A percentile compares a stretch with the other conserved stretches of the same genome.
phyloP scores from a whole-genome alignment of 2,797 vertebrate genomes.

The Pipistrellus pygmaeus region DNA sequence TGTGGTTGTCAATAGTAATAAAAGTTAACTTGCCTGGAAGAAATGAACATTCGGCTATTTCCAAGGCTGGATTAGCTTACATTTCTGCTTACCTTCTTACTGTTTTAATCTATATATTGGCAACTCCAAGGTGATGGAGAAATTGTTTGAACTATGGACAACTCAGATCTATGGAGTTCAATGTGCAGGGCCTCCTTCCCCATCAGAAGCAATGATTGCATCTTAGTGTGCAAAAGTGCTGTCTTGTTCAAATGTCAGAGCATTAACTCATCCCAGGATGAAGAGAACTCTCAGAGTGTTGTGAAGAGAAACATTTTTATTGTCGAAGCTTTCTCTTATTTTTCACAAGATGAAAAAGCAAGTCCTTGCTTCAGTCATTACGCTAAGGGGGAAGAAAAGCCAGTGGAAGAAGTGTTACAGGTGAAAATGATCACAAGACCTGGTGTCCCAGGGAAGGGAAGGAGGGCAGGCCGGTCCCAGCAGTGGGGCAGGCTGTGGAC shows the following conservation, averaged over 20 bases:
- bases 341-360: slow-evolving; percentile 56
- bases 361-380: slow-evolving; percentile 52
- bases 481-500: fast-evolving
- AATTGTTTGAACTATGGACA: slow-evolving; percentile 63
- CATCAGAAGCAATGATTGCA: slow-evolving; percentile 76
- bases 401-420: not conserved
- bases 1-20: not conserved
- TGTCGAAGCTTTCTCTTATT: slow-evolving; percentile 66
- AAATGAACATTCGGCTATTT: slow-evolving; percentile 1
- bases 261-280: slow-evolving; percentile 69
- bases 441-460: not conserved
- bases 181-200: slow-evolving; percentile 59
- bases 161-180: slow-evolving; percentile 60
- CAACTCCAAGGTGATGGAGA: slow-evolving; percentile 62
- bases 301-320: slow-evolving; percentile 55
- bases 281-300: slow-evolving; percentile 46
- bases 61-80: slow-evolving; percentile 51
- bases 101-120: slow-evolving; percentile 62
- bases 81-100: slow-evolving; percentile 60
- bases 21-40: not conserved
- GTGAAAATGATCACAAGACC: not conserved
- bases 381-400: not conserved
- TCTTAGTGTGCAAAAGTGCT: slow-evolving; percentile 71
- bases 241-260: slow-evolving; percentile 75
- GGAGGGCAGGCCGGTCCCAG: not conserved